Evolutionary conservation across 2,888 invertebrate species (phyloP).

Genomic region (Papilio protenor): DNA sequence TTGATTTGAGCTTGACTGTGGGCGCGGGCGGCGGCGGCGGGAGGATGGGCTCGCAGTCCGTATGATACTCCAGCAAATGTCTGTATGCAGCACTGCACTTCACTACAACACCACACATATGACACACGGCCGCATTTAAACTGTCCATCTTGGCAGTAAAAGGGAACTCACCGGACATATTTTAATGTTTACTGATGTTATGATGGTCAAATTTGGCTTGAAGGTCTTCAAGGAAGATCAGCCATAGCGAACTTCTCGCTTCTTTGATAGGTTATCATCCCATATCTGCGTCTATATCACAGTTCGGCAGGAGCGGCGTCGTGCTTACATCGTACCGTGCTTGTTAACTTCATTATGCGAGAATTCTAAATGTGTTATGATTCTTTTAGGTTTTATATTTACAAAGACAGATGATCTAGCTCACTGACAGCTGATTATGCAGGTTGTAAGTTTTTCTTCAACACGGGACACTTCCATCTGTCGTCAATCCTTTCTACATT

Average conservation of each 20-base stretch:
- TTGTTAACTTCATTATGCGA: conserved; percentile 72
- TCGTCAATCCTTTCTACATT: conserved; percentile 67
- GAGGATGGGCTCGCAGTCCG: conserved; percentile 69
- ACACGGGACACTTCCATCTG: conserved; percentile 80
- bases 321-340: conserved; percentile 73
- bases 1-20: conserved; percentile 63
- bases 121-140: conserved; percentile 91
- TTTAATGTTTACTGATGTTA: conserved; percentile 64
- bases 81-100: conserved; percentile 91
- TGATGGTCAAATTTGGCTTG: conserved; percentile 60
- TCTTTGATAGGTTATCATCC: conserved; percentile 82
- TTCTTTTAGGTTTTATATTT: conserved; percentile 83
- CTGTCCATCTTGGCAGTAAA: conserved; percentile 85
- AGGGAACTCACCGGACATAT: conserved; percentile 78
- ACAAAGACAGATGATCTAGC: conserved; percentile 84
- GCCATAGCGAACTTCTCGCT: conserved; percentile 75
- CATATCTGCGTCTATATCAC: conserved; percentile 70
- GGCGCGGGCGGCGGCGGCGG: conserved; percentile 76
- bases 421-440: conserved; percentile 85
- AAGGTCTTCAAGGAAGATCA: conserved; percentile 71
- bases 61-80: conserved; percentile 87
- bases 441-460: conserved; percentile 83
- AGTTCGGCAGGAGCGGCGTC: conserved; percentile 62
- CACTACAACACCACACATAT: conserved; percentile 89
- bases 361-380: conserved; percentile 75